Evolutionary conservation across 2,888 invertebrate species (phyloP), one percentile per base, ranked within the genome.

Genomic region (Strigamia transsilvanica): DNA sequence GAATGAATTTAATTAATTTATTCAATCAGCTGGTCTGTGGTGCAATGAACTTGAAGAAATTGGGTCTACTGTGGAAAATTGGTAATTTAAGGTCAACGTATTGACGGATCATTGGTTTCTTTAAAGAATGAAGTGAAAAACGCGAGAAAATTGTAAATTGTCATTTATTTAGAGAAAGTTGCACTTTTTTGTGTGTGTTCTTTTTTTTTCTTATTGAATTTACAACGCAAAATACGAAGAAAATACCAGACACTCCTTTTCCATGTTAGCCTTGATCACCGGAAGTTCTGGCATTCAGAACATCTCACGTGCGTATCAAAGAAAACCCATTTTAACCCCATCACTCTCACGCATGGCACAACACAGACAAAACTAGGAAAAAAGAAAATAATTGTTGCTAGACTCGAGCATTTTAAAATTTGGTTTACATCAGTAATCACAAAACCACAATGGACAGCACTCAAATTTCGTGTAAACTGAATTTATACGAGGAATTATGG

Each of bases 211-310:
- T 38, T 38, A 10, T 38, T 38, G 38, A 10, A 27, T 27, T 27
- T 27, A 3, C 3, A 27, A 1, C 42, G 9, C 42, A 46, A 46
- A n/a, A 46, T 46, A 46, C 46, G 15, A 46, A 15, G n/a, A 46
- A 46, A 46, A 46, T 46, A 1, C 46, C n/a, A 15, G 46, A 46
- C 46, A 46, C 42, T 12, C 42, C 42, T 42, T 42, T 42, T 42
- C 9, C 46, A 46, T 46, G 46, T 46, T 46, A 46, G 15, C 46
- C 1, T 46, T 46, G 46, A 46, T 46, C 46, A 46, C 46, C 46
- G 46, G 46, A 46, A 46, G 46, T 46, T 46, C 46, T 46, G 46
- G 46, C 46, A 46, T 46, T 46, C n/a, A n/a, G 46, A n/a, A 46
- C 13, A 46, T 46, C 46, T 46, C 46, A 46, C 46, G 46, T 46